Percentiles rank a stretch among this genome's conserved stretches.
phyloP scores from a whole-genome alignment of 2,113 vertebrate genomes.

The Amia ocellicauda region DNA sequence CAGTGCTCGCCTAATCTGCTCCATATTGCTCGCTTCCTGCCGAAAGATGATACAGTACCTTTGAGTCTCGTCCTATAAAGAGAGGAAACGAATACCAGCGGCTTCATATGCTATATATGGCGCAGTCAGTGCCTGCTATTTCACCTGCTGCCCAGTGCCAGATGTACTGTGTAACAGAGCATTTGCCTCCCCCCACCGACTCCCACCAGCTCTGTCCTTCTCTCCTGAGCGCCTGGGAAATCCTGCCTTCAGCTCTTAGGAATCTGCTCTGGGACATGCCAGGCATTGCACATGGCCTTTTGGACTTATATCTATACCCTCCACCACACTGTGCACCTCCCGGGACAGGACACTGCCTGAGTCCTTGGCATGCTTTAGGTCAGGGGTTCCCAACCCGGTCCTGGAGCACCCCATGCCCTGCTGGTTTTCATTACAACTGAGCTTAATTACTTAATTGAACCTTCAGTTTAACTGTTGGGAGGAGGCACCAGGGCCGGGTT shows the following conservation, averaged over 20 bases:
- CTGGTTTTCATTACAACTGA: too few species aligned
- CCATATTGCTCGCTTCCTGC: neutral
- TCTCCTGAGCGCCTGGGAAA: conserved; percentile 2
- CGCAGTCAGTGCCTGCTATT: neutral
- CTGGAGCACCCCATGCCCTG: too few species aligned
- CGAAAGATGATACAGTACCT: neutral
- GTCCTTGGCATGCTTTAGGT: conserved; percentile 21
- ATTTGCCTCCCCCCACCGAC: neutral
- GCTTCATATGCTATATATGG: conserved; percentile 6
- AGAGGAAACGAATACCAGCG: neutral
- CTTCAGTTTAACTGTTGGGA: too few species aligned
- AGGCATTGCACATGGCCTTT: conserved; percentile 1
- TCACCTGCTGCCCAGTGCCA: conserved; percentile 11
- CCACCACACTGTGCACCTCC: neutral
- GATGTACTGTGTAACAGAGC: neutral
- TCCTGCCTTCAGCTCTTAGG: conserved; percentile 15
- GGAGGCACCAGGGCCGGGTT: too few species aligned
- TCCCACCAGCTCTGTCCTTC: neutral
- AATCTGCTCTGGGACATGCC: conserved; percentile 11
- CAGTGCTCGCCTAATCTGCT: too few species aligned
- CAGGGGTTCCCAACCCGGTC: too few species aligned
- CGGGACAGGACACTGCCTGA: conserved; percentile 12
- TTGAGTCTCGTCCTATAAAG: neutral
- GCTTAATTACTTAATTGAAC: too few species aligned
- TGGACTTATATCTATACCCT: conserved; percentile 20